These are phyloP conservation scores for Rhagoletis zephyria DNA, from an alignment of 1,140 invertebrate genomes.

Conservation along the genomic window DNA sequence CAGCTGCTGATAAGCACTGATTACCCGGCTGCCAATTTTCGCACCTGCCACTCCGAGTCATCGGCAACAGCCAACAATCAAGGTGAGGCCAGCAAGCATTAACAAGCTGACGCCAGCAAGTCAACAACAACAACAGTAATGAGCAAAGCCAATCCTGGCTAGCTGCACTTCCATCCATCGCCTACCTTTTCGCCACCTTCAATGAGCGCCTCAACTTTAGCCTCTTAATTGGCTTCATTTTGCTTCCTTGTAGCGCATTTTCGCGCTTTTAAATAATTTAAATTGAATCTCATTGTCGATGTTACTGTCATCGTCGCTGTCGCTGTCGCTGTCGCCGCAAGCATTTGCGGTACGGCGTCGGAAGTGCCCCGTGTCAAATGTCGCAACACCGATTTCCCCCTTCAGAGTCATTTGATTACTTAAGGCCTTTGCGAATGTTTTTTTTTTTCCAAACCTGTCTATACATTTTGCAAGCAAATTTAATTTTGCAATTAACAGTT, in stretches of 20 bases:
- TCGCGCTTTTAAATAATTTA: constrained; percentile 42
- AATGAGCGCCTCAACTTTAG: not conserved
- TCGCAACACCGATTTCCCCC: constrained; percentile 31
- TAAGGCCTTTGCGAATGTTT: not conserved
- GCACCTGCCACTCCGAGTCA: constrained; percentile 21
- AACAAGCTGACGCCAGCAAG: not conserved
- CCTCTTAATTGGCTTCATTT: constrained; percentile 49
- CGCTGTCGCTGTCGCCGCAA: constrained; percentile 6
- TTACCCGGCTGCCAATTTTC: constrained; percentile 35
- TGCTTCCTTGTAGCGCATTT: constrained; percentile 37
- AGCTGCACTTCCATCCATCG: not conserved
- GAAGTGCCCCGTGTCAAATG: constrained; percentile 40
- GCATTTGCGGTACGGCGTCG: not conserved
- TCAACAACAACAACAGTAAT: not conserved
- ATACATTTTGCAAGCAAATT: not conserved
- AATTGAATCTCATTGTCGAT: constrained; percentile 30
- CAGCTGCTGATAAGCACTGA: constrained; percentile 46
- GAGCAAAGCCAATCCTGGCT: not conserved
- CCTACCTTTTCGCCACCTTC: not conserved
- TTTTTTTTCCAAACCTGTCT: not conserved
- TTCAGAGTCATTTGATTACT: constrained; percentile 5
- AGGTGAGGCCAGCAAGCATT: not conserved
- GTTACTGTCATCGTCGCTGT: not conserved
- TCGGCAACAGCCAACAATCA: not conserved
- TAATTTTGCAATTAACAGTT: constrained; percentile 37